Evolutionary conservation across 2,113 vertebrate genomes (phyloP), one percentile per base, ranked within the genome.

Genomic region (Eurystomus gularis): DNA sequence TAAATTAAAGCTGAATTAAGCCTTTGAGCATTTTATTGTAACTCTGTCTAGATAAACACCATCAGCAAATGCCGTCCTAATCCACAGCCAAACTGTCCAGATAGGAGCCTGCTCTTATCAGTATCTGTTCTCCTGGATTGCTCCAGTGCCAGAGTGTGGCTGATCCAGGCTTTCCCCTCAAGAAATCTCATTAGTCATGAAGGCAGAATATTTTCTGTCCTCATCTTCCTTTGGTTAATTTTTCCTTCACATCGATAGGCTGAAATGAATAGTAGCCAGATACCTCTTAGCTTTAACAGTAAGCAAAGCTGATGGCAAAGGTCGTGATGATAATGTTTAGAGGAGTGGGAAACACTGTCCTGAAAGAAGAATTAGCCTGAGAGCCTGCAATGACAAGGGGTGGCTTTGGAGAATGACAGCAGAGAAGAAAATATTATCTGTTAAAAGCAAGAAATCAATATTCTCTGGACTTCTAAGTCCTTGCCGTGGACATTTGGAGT

Each of bases 391-490:
- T 58, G 39, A 90, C 62, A 95, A 92, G 42, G n/a, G 26, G 7
- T 86, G 35, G 62, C 64, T 94, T 90, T 91, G 72, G 86, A 84
- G 73, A 94, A 84, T 82, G 55, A 82, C 87, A 89, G 29, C 9
- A 9, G 31, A 88, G 64, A 73, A 94, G 55, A 88, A 93, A 95
- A 86, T 82, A 66, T 15, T 29, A 85, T 90, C 76, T 73, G n/a
- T 94, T 96, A 80, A 82, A 92, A 82, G 52, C 80, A 88, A 95
- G 25, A 94, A 95, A 95, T 94, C 93, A 51, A 92, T 97, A 92
- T 79, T 87, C 18, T 65, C 51, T 88, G 82, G 83, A 91, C 69
- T 94, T 96, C 31, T 52, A 48, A 79, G 82, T 82, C 88, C 65
- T 80, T 42, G 18, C 44, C 85, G 16, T 75, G 58, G 81, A 86